Evolutionary conservation across 2,113 vertebrate genomes (phyloP).

Genomic region (Kobus ellipsiprymnus): DNA sequence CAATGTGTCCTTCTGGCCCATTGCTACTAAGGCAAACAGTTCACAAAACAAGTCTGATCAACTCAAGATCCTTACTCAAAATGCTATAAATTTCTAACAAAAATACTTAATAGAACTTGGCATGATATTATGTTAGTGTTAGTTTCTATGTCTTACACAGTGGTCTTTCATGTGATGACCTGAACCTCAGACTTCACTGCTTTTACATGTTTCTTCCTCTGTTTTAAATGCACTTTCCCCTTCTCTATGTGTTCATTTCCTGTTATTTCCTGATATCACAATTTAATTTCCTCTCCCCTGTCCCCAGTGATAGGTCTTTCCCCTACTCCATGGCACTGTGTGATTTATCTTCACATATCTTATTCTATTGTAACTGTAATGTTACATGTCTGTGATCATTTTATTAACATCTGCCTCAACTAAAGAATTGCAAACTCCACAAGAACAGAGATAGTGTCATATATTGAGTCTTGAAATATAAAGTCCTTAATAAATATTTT

Average conservation of each 20-base stretch:
- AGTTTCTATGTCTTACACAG: not conserved
- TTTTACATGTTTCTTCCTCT: not conserved
- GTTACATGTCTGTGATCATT: not conserved
- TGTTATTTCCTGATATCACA: not conserved
- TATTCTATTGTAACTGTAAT: not conserved
- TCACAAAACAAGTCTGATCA: not conserved
- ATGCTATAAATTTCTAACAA: not conserved
- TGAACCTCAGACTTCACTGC: not conserved
- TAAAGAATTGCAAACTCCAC: not conserved
- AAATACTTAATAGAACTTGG: not conserved
- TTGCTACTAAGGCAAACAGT: not conserved
- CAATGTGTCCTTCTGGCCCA: not conserved
- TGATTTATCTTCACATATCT: not conserved
- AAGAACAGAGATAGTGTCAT: not conserved
- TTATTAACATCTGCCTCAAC: not conserved
- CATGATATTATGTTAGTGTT: not conserved
- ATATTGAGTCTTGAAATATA: not conserved
- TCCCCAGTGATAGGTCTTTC: not conserved
- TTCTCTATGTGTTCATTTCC: not conserved
- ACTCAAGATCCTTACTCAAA: not conserved
- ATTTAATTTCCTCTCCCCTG: not conserved
- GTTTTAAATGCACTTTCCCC: not conserved
- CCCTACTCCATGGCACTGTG: not conserved
- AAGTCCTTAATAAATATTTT: not conserved
- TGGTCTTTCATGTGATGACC: not conserved